These are phyloP conservation scores for Alloscopus bannaensis DNA, from an alignment of 2,888 invertebrate species.

Conservation along the genomic window DNA sequence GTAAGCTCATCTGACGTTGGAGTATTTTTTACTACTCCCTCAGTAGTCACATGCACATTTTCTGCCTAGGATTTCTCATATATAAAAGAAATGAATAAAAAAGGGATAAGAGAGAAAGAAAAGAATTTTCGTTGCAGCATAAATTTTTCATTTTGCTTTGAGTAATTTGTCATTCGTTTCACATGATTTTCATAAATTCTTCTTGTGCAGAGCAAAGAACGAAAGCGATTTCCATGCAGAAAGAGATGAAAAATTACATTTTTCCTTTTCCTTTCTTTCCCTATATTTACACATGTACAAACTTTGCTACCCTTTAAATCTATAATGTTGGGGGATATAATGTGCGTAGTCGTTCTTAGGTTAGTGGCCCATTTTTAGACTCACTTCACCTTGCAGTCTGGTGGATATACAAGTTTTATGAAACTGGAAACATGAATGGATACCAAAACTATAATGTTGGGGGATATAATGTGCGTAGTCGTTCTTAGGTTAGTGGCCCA, in stretches of 20 bases:
- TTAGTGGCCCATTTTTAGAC: too few relatives aligned
- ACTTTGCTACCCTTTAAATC: slow-evolving; percentile 50
- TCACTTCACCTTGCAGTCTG: too few relatives aligned
- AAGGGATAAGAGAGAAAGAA: slow-evolving; percentile 65
- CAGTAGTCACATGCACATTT: slow-evolving; percentile 15
- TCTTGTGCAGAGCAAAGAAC: slow-evolving; percentile 62
- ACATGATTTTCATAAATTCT: slow-evolving; percentile 73
- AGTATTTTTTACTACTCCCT: slow-evolving; percentile 21
- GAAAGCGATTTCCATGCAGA: slow-evolving; percentile 68
- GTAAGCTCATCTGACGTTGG: too few relatives aligned
- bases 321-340: too few relatives aligned
- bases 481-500: too few relatives aligned
- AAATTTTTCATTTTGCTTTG: slow-evolving; percentile 73
- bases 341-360: too few relatives aligned
- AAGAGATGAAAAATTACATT: slow-evolving; percentile 71
- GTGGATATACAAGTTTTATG: too few relatives aligned
- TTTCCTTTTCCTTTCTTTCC: slow-evolving; percentile 61
- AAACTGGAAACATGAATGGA: slow-evolving; percentile 44
- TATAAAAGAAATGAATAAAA: slow-evolving; percentile 71
- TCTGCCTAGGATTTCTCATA: slow-evolving; percentile 52
- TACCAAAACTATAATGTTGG: slow-evolving; percentile 34
- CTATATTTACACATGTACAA: slow-evolving; percentile 30
- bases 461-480: too few relatives aligned
- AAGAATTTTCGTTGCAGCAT: slow-evolving; percentile 69
- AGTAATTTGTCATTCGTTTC: slow-evolving; percentile 73